Evolutionary conservation across 1,140 invertebrate genomes (phyloP), one percentile per base, ranked within the genome.

Genomic region (Drosophila lini): DNA sequence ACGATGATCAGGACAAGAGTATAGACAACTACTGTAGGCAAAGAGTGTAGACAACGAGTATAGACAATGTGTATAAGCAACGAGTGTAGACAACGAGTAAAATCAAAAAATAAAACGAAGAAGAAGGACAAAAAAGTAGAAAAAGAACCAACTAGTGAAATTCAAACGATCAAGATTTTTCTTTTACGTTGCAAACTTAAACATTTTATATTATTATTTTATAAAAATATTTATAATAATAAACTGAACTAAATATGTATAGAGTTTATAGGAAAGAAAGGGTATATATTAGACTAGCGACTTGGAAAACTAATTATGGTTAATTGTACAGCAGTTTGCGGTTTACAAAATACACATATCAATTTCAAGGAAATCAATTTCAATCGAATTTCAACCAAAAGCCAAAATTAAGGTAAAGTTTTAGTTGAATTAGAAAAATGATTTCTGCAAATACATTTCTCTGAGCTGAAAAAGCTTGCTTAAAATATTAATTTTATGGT

Each of bases 251-350:
- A 22, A 22, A 22, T 22, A 9, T 9, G 10, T 40, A 40, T 2
- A 16, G 0, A 5, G n/a, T 10, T 42, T 10, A 10, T 16, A 8
- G 10, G 2, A 5, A 7, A 1, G 15, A 48, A 48, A 31, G 25
- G 0, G 25, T 48, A 48, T 28, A n/a, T 10, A 3, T 0, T 15
- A 36, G 11, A 19, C 25, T 28, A 28, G 0, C 25, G 25, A 28
- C 25, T 5, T 28, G 25, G 25, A 28, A 28, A 64, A 59, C 28
- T 52, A 73, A 70, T 73, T 73, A 73, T 71, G 32, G 53, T 52
- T 73, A 73, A 60, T 71, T 71, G 53, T 5, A 5, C 3, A 11
- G 10, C 41, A 47, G 16, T 38, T 48, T 67, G 42, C 42, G 63
- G 60, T 32, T 38, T 25, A 11, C 61, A 25, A 60, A 63, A 31